phyloP scores from a whole-genome alignment of 2,797 vertebrate species.

The Carduelis carduelis region DNA sequence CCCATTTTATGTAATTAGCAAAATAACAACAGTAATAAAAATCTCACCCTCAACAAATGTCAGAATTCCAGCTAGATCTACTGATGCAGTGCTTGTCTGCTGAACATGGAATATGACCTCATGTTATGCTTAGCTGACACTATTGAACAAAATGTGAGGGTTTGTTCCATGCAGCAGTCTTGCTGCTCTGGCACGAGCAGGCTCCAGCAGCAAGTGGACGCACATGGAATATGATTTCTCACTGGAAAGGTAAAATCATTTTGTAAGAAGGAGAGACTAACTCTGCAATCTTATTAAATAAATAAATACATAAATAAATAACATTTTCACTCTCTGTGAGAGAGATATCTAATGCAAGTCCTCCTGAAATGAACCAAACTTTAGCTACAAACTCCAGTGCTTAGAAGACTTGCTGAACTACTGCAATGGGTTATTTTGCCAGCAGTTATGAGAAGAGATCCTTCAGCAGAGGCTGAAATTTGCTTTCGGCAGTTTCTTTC shows the following conservation, averaged over 20 bases:
- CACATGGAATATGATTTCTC: not conserved
- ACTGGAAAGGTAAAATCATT: not conserved
- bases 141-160: not conserved
- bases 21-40: not conserved
- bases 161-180: not conserved
- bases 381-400: not conserved
- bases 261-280: not conserved
- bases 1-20: not conserved
- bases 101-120: not conserved
- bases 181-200: rapidly evolving
- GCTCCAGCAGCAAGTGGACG: not conserved
- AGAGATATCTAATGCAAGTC: not conserved
- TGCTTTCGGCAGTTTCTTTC: not conserved
- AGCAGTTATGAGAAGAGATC: not conserved
- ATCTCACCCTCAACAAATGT: not conserved
- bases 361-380: not conserved
- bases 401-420: not conserved
- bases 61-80: not conserved
- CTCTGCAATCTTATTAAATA: not conserved
- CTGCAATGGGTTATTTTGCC: not conserved
- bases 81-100: not conserved
- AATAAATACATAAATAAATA: not conserved
- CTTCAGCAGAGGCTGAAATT: not conserved
- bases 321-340: not conserved
- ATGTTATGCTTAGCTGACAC: not conserved